phyloP scores from a whole-genome alignment of 2,797 vertebrate genomes.

The Cossypha dichroa region DNA sequence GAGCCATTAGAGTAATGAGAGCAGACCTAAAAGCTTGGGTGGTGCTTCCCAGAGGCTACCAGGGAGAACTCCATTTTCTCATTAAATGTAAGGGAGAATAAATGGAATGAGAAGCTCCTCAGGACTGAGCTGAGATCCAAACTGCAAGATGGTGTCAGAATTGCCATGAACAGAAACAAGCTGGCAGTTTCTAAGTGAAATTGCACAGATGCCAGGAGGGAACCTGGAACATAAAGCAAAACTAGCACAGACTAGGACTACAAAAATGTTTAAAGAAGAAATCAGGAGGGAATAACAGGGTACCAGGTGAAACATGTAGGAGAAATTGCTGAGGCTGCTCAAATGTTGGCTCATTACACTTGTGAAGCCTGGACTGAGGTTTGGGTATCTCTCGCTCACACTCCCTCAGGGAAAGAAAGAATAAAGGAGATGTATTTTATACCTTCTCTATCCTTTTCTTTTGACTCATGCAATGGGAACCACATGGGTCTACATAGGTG shows the following conservation, averaged over 20 bases:
- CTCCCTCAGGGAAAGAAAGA: neutral
- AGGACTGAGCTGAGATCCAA: neutral
- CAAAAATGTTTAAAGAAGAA: neutral
- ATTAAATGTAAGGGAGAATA: neutral
- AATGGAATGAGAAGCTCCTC: neutral
- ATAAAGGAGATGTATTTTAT: rapidly evolving
- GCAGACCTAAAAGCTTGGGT: neutral
- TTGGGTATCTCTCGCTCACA: neutral
- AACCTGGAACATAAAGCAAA: neutral
- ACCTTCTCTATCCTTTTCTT: neutral
- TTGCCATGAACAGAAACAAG: neutral
- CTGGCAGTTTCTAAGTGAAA: neutral
- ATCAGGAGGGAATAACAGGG: neutral
- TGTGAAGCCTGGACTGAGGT: neutral
- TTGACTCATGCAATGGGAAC: neutral
- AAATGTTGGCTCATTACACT: neutral
- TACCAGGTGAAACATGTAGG: neutral
- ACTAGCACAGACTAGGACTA: neutral
- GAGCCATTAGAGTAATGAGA: neutral
- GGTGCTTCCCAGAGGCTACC: neutral
- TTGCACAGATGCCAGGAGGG: neutral
- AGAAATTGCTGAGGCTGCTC: neutral
- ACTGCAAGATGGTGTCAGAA: neutral
- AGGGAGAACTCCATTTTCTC: neutral
- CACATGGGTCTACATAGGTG: neutral